Base-by-base conservation (phyloP, 2,888 invertebrate species). In the Dorcus hopei region DNA sequence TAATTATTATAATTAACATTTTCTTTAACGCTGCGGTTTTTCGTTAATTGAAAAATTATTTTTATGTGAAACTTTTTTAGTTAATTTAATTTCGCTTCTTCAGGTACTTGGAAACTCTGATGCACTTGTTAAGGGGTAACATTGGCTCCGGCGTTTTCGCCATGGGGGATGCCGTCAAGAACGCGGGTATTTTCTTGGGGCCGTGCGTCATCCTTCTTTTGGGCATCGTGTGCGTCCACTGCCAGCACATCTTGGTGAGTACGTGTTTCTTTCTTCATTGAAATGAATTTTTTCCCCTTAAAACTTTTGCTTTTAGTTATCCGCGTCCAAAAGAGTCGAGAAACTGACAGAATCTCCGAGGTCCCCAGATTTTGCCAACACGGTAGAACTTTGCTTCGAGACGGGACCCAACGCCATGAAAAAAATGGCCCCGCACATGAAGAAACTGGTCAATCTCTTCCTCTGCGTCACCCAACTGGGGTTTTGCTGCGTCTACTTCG, bases 401-500 rank as follows among this genome's bases (percentile, higher is more conserved):
- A 85, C 86, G 50, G 94, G 95, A 0, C 92, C 93, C 0, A 75
- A 79, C 1, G 74, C 78, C 33, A 72, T 89, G n/a, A 82, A 87
- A 43, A 81, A 80, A 23, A 82, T 87, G 70, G 85, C 91, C 0
- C 79, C 78, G 38, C 70, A 80, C 7, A 88, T 90, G 83, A 87
- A 87, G 80, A 82, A 81, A 38, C 70, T 87, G 57, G 92, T 97
- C 61, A 94, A 96, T 78, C 72, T 86, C 9, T 96, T 96, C 80
- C 85, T 98, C 54, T 92, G 95, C 77, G 82, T 96, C 58, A 97
- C 97, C n/a, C 98, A 98, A 80, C 82, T 98, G 61, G 98, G 98
- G 59, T 97, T 98, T 80, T 98, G 98, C 79, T 97, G 96, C 77
- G 93, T 97, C 33, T 98, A 98, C 79, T 91, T 97, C 71, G 92